phyloP scores from a whole-genome alignment of 1,140 invertebrate species.

The Archivesica marissinica region DNA sequence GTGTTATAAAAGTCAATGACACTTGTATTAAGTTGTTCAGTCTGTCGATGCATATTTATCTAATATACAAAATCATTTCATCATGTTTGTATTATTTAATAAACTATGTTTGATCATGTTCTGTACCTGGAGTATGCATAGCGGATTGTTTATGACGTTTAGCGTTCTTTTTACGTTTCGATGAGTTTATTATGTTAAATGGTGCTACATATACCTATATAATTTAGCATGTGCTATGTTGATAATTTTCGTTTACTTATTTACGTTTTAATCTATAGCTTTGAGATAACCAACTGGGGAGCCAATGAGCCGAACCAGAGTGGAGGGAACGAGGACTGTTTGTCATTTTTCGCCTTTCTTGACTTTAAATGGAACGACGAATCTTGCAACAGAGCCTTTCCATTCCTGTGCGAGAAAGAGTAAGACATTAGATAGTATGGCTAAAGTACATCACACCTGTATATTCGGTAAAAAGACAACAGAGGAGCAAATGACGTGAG shows the following conservation, averaged over 20 bases:
- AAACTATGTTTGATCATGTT: neutral
- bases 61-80: no score
- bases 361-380: conserved; percentile 49
- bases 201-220: neutral
- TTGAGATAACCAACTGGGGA: conserved; percentile 39
- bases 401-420: conserved; percentile 43
- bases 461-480: no score
- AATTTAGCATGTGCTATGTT: neutral
- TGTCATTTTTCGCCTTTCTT: conserved; percentile 11
- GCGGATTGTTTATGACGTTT: neutral
- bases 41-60: no score
- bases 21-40: no score
- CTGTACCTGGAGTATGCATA: neutral
- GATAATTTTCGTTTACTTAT: neutral
- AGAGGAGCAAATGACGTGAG: no score
- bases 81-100: no score
- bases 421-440: no score
- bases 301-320: conserved; percentile 44
- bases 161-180: no score
- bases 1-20: no score
- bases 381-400: neutral
- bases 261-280: neutral
- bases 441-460: no score
- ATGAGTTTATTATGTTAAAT: neutral
- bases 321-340: conserved; percentile 40